A percentile compares a stretch with the other conserved stretches of the same genome.
Conservation (phyloP, 37 sponge, comb jelly and placozoan genomes). For the Tethya wilhelma region DNA sequence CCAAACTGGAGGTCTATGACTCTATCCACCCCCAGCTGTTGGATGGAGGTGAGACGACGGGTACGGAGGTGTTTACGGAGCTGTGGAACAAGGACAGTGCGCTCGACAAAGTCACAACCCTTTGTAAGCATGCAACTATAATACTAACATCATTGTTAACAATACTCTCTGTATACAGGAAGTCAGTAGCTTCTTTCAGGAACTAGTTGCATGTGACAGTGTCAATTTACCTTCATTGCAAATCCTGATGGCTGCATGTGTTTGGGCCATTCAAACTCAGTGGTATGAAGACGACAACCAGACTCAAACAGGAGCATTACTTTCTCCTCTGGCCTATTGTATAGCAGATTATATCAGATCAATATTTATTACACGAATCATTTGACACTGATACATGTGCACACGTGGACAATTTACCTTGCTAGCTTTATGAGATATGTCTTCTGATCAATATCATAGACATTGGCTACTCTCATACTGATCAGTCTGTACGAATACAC, state of each 20-base stretch:
- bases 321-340: slow-evolving; percentile 90
- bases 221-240: slow-evolving; percentile 77
- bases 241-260: slow-evolving; percentile 93
- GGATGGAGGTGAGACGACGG: slow-evolving; percentile 70
- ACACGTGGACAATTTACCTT: slow-evolving; percentile 56
- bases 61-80: slow-evolving; percentile 88
- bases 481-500: slow-evolving; percentile 51
- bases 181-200: too few species aligned
- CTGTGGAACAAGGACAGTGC: too few species aligned
- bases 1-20: slow-evolving; percentile 96
- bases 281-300: slow-evolving; percentile 90
- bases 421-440: slow-evolving; percentile 94
- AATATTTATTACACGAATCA: neutral
- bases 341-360: neutral
- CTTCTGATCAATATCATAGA: slow-evolving; percentile 97
- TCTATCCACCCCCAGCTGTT: slow-evolving; percentile 94
- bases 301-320: slow-evolving; percentile 88
- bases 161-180: too few species aligned
- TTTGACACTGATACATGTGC: neutral
- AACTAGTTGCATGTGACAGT: too few species aligned
- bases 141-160: too few species aligned
- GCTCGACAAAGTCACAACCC: neutral
- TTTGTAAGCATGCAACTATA: neutral
- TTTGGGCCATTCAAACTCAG: slow-evolving; percentile 99
- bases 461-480: slow-evolving; percentile 89